Percentiles rank a stretch among this genome's conserved stretches.
These are phyloP conservation scores for Drosophila anomalata DNA, from an alignment of 2,888 invertebrate genomes.

Conservation along the genomic window DNA sequence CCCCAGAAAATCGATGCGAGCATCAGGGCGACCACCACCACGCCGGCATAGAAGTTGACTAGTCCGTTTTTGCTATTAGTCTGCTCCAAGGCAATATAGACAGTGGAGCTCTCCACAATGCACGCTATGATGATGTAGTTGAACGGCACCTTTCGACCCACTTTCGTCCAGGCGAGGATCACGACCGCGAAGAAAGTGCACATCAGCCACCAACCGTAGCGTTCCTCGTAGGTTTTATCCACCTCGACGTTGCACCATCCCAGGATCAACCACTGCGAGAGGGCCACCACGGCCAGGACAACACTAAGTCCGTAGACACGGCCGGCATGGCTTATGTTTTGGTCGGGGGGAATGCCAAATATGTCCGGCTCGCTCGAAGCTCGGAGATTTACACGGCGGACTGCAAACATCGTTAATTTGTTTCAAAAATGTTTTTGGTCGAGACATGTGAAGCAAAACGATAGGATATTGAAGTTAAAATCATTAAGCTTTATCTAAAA, in stretches of 20 bases:
- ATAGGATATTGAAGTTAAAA: neutral
- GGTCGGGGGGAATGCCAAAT: slow-evolving; percentile 38
- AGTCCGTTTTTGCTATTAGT: slow-evolving; percentile 34
- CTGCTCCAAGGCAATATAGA: slow-evolving; percentile 63
- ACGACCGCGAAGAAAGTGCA: slow-evolving; percentile 59
- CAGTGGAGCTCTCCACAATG: slow-evolving; percentile 62
- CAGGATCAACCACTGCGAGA: slow-evolving; percentile 52
- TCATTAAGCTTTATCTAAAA: no score
- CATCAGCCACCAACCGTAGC: slow-evolving; percentile 62
- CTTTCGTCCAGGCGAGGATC: slow-evolving; percentile 53
- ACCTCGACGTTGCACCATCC: neutral
- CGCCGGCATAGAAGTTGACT: slow-evolving; percentile 54
- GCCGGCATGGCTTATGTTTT: slow-evolving; percentile 24
- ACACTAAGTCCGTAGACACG: slow-evolving; percentile 52
- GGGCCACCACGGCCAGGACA: slow-evolving; percentile 29
- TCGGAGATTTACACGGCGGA: neutral
- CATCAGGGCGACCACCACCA: slow-evolving; percentile 55
- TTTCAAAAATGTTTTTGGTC: neutral
- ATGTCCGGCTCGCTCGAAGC: slow-evolving; percentile 26
- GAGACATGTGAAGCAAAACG: neutral
- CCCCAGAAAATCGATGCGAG: slow-evolving; percentile 56
- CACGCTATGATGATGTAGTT: slow-evolving; percentile 43
- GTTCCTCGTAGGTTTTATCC: neutral
- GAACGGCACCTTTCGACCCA: slow-evolving; percentile 54
- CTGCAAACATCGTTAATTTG: neutral